Conservation (phyloP, 2,888 invertebrate genomes). For the Acronicta aceris region DNA sequence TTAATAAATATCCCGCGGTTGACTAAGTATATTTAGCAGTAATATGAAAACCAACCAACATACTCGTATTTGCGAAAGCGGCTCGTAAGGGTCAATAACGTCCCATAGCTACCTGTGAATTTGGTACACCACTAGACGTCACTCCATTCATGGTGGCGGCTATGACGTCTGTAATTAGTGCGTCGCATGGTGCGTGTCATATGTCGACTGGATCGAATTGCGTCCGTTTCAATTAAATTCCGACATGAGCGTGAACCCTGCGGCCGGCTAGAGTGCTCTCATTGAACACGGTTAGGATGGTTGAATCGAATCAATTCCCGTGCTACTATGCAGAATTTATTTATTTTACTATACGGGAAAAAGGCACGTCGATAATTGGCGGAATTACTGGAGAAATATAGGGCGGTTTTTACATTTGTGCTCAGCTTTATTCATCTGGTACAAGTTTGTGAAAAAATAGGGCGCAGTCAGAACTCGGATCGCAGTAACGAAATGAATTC, state of each 20-base stretch:
- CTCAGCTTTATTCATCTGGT: constrained; percentile 10
- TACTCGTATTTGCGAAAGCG: constrained; percentile 17
- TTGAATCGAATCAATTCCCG: constrained; percentile 54
- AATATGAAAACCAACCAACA: constrained; percentile 7
- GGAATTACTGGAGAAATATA: constrained; percentile 24
- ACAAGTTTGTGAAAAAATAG: constrained; percentile 23
- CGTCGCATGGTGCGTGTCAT: constrained; percentile 67
- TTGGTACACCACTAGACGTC: constrained; percentile 76
- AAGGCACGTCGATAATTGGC: constrained; percentile 22
- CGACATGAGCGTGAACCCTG: constrained; percentile 67
- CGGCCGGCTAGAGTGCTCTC: constrained; percentile 70
- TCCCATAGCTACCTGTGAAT: constrained; percentile 58
- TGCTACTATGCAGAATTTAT: constrained; percentile 48
- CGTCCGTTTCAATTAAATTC: constrained; percentile 84
- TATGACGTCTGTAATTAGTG: constrained; percentile 79
- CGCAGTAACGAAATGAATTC: constrained; percentile 33
- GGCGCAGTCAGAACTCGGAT: constrained; percentile 12
- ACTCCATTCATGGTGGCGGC: constrained; percentile 64
- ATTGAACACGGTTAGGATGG: constrained; percentile 62
- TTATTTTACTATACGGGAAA: constrained; percentile 39
- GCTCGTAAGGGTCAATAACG: constrained; percentile 52
- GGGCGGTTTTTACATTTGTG: constrained; percentile 4
- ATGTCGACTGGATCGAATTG: constrained; percentile 70
- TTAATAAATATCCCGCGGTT: constrained; percentile 40
- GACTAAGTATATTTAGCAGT: constrained; percentile 33